A percentile compares a stretch with the other conserved stretches of the same genome.
phyloP scores from a whole-genome alignment of 2,797 vertebrate species.

The Brachymystax lenok region DNA sequence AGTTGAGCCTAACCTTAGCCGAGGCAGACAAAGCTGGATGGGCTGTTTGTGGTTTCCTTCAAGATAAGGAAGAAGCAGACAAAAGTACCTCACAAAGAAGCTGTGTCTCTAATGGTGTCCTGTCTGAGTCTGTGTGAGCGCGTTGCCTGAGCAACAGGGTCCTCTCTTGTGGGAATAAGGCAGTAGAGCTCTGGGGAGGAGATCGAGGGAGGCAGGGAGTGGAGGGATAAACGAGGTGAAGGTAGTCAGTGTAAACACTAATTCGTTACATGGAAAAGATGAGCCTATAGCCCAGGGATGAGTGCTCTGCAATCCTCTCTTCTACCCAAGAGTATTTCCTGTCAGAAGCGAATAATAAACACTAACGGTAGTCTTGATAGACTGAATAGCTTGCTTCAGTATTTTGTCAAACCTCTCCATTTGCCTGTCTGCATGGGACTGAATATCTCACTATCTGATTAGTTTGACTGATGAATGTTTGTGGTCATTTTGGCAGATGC shows the following conservation, averaged over 20 bases:
- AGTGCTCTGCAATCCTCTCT: not conserved
- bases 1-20: conserved; percentile 70
- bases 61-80: conserved; percentile 67
- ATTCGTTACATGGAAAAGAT: conserved; percentile 31
- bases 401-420: not conserved
- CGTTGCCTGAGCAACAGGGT: conserved; percentile 62
- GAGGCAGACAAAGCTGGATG: conserved; percentile 63
- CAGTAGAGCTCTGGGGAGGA: conserved; percentile 45
- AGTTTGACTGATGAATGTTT: not conserved
- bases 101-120: conserved; percentile 62
- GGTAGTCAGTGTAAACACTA: conserved; percentile 58
- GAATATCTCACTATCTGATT: not conserved
- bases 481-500: not conserved
- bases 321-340: not conserved
- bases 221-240: conserved; percentile 30
- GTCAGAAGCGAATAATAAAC: not conserved
- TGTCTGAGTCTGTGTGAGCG: conserved; percentile 53
- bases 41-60: conserved; percentile 58
- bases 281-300: conserved; percentile 14
- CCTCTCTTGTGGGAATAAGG: conserved; percentile 49
- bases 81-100: conserved; percentile 67
- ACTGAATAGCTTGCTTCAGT: not conserved
- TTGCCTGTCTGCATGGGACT: not conserved
- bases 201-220: conserved; percentile 44
- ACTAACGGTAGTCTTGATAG: not conserved